These are phyloP conservation scores for Varecia variegata DNA, from an alignment of 2,797 vertebrate species.

Conservation along the genomic window DNA sequence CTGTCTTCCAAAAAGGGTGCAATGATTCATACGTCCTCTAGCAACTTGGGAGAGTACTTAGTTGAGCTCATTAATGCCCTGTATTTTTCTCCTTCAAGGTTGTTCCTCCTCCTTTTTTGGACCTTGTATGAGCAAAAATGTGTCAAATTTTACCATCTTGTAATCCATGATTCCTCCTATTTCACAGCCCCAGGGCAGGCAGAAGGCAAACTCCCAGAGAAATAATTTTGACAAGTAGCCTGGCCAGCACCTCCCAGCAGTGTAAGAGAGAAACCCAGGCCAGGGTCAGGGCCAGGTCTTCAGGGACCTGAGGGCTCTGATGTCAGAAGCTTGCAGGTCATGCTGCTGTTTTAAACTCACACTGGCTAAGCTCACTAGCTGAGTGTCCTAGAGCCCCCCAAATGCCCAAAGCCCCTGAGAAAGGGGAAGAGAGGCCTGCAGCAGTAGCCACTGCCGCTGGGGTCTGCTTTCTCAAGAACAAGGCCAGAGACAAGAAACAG, in stretches of 20 bases:
- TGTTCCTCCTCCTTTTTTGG: not conserved
- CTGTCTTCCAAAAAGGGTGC: conserved; percentile 46
- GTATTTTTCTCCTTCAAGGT: conserved; percentile 34
- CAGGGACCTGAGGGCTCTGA: not conserved
- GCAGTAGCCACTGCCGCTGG: not conserved
- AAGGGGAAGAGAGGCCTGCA: not conserved
- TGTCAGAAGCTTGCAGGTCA: not conserved
- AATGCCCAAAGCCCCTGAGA: not conserved
- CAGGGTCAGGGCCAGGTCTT: not conserved
- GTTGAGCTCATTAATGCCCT: conserved; percentile 41
- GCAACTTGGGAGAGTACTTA: not conserved
- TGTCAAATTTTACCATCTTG: not conserved
- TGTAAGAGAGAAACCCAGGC: not conserved
- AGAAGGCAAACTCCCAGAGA: not conserved
- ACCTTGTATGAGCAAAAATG: not conserved
- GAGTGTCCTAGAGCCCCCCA: not conserved
- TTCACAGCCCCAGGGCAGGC: not conserved
- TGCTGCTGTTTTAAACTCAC: not conserved
- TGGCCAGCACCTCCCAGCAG: not conserved
- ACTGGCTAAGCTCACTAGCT: not conserved
- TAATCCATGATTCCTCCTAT: not conserved
- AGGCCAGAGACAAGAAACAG: not conserved
- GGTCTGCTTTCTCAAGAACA: not conserved
- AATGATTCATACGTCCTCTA: conserved; percentile 44
- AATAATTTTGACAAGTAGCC: not conserved